Evolutionary conservation across 2,113 vertebrate genomes (phyloP), one percentile per base, ranked within the genome.

Genomic region (Silurus asotus): DNA sequence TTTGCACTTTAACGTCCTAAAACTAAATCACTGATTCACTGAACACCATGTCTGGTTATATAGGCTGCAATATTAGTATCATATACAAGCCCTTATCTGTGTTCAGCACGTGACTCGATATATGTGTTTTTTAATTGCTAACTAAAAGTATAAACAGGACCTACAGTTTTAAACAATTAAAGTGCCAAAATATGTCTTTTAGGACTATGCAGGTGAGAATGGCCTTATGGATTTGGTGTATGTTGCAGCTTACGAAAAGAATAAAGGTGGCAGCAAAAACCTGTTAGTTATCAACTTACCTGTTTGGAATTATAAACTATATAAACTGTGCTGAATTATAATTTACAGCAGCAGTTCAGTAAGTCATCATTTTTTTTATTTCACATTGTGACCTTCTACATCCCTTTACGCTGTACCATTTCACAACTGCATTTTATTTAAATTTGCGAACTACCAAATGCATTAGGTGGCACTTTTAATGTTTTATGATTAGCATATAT

Each of bases 131-230:
- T 84, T 13, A 67, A 23, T 56, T 19, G 70, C 70, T 72, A 72
- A 20, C 37, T 23, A 74, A 76, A 74, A 25, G 23, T 65, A 58
- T 65, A 81, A 74, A 20, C 81, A 84, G 23, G 62, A 59, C 77
- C 72, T 72, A 25, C 25, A 69, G 62, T 74, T 59, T 82, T 8
- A 61, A 81, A 75, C 2, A 58, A 59, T 67, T 86, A 65, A 74
- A 90, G 87, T 88, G 77, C 84, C 87, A 90, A 88, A 88, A 72
- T 84, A 75, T 58, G 77, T 82, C 62, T n/a, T 72, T 84, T 53
- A 79, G 59, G 48, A 83, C 23, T 64, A n/a, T 49, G 70, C 17
- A 70, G 76, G 74, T 83, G 55, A 76, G 67, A 74, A 19, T 69
- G 53, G 45, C 55, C 84, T 87, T 74, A 65, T 74, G 19, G 49